Evolutionary conservation across 2,113 vertebrate genomes (phyloP).

Genomic region (Saguinus midas): DNA sequence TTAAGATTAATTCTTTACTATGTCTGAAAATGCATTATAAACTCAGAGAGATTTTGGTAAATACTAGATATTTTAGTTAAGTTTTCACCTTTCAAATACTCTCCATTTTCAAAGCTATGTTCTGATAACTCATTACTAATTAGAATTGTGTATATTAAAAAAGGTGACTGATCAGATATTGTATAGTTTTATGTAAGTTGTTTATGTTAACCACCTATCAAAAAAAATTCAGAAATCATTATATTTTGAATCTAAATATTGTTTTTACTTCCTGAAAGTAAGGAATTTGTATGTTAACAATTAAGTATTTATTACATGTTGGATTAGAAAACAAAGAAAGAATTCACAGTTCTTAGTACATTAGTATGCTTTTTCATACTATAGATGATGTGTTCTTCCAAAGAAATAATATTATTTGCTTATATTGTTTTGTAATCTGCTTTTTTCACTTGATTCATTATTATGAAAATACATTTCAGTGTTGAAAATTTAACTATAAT

Average conservation of each 20-base stretch:
- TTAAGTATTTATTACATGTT: not conserved
- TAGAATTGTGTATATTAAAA: not conserved
- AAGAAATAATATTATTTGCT: not conserved
- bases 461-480: not conserved
- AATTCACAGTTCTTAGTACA: not conserved
- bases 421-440: not conserved
- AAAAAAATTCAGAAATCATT: not conserved
- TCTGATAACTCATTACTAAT: not conserved
- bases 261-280: not conserved
- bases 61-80: not conserved
- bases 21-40: not conserved
- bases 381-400: not conserved
- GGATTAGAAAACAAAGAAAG: not conserved
- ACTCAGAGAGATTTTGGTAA: slow-evolving; percentile 9
- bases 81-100: not conserved
- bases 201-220: not conserved
- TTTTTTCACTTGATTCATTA: not conserved
- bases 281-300: not conserved
- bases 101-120: not conserved
- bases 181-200: not conserved
- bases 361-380: not conserved
- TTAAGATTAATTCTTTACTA: slow-evolving; percentile 7
- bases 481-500: not conserved
- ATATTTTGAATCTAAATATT: not conserved
- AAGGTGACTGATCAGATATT: not conserved